Evolutionary conservation across 1,140 invertebrate species (phyloP), one percentile per base, ranked within the genome.

Genomic region (Lethocerus indicus): DNA sequence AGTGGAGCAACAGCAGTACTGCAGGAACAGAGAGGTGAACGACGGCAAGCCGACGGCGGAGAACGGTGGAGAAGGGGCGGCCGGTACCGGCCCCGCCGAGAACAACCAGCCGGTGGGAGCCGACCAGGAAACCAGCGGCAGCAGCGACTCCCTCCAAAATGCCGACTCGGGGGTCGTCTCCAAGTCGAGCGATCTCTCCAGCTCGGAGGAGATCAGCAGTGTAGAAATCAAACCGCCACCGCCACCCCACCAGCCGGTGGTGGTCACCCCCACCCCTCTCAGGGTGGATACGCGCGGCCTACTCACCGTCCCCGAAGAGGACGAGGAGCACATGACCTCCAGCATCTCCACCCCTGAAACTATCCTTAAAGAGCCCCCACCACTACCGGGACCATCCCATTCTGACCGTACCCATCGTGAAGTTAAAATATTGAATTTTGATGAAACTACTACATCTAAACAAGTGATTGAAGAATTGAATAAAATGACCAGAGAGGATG

Each of bases 1-100:
- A 51, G 79, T 78, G 3, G 79, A 83, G 56, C 79, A 83, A 60
- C 78, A 81, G 58, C 78, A 78, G 61, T 82, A 80, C 58, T 76
- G 69, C 53, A 64, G 70, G 25, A 68, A 67, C 39, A 64, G 71
- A 59, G 71, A 75, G 58, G 36, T 40, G 26, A 21, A 25, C 23
- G 14, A 28, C 7, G 23, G 29, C 39, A 20, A 49, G 4, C 16
- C 16, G 9, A 9, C 39, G 6, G 21, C 9, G 6, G 36, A 49
- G 26, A 21, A 25, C 23, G 14, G 36, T 24, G 23, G 29, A 49
- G 25, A 49, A 3, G 21, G 21, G 9, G 7, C 39, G 6, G 21
- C 9, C 39, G 21, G 39, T 16, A 41, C 9, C 21, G 39, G 39
- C 16, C 9, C 16, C 16, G 6, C 6, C 7, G 21, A 6, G 9